These are phyloP conservation scores for Stratiolaelaps scimitus DNA, from an alignment of 1,140 invertebrate species.

Conservation along the genomic window DNA sequence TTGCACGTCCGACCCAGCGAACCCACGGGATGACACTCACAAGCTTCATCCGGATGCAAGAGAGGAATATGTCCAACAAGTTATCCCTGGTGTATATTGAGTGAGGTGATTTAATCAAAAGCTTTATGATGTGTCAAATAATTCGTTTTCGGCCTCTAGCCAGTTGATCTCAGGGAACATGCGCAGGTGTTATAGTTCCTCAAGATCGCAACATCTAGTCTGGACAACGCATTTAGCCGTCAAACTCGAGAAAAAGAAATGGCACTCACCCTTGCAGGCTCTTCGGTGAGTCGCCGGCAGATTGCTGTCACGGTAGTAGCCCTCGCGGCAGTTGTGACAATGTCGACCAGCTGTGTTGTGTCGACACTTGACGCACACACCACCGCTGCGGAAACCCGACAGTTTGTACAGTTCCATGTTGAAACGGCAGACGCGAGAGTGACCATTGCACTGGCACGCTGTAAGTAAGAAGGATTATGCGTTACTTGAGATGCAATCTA, in stretches of 20 bases:
- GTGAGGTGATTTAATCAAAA: not conserved
- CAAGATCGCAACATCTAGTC: not conserved
- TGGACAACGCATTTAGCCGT: not conserved
- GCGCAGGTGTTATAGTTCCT: not conserved
- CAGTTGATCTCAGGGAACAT: not conserved
- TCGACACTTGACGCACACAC: constrained; percentile 79
- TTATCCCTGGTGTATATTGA: constrained; percentile 35
- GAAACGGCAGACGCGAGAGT: constrained; percentile 89
- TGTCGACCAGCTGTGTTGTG: constrained; percentile 94
- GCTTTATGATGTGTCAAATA: not conserved
- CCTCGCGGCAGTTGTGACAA: constrained; percentile 95
- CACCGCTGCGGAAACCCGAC: constrained; percentile 83
- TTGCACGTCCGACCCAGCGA: constrained; percentile 93
- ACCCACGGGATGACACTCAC: constrained; percentile 94
- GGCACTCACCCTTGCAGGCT: constrained; percentile 84
- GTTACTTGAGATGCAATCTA: too few relatives aligned
- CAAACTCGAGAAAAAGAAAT: not conserved
- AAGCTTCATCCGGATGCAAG: constrained; percentile 56
- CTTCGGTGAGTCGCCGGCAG: constrained; percentile 88
- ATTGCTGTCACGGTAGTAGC: constrained; percentile 80
- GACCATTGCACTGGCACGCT: constrained; percentile 97
- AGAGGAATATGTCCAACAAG: constrained; percentile 35
- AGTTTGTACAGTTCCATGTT: constrained; percentile 97
- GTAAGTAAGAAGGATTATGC: too few relatives aligned
- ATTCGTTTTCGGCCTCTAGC: not conserved